Evolutionary conservation across 2,888 invertebrate genomes (phyloP), one percentile per base, ranked within the genome.

Genomic region (Gastracanthus pulcherrimus): DNA sequence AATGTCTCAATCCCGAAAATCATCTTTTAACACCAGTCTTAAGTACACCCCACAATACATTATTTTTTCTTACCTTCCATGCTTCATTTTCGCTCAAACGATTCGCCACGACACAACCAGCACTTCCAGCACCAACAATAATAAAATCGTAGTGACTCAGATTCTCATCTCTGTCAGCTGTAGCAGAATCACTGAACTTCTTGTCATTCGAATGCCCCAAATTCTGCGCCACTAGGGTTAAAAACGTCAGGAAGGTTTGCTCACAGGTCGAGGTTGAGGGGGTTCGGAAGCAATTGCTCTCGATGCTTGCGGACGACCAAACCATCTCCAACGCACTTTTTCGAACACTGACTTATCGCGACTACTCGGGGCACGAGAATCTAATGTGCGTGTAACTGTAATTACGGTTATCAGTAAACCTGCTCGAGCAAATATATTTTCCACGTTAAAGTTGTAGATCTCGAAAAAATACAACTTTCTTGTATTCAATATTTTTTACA

Each of bases 51-150:
- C n/a, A n/a, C n/a, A n/a, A 70, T 26, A 2, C 1, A 9, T 2
- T 26, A 11, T 11, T 1, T 9, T 26, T 9, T 23, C 16, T 41
- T 62, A 75, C 75, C 48, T 45, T 75, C 75, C 75, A 64, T 4
- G 34, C 23, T 7, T 48, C n/a, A 5, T 48, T 36, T 16, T 75
- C 64, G 26, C 31, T 75, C 19, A 75, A 7, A 13, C 75, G 41
- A 48, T 64, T 74, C 1, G 74, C 74, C 9, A 74, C 19, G 2
- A 58, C 58, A 58, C 71, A 72, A 0, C 58, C 70, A 3, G 70
- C 70, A 51, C 19, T 82, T 55, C 70, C 70, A 19, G 19, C 51
- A 38, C 51, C 70, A 23, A 58, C 58, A n/a, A 74, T 16, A n/a
- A 74, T 41, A 23, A 62, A 75, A 36, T 75, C 75, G 13, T 23